Base-by-base conservation (phyloP, 2,113 vertebrate genomes). In the Panurus biarmicus region DNA sequence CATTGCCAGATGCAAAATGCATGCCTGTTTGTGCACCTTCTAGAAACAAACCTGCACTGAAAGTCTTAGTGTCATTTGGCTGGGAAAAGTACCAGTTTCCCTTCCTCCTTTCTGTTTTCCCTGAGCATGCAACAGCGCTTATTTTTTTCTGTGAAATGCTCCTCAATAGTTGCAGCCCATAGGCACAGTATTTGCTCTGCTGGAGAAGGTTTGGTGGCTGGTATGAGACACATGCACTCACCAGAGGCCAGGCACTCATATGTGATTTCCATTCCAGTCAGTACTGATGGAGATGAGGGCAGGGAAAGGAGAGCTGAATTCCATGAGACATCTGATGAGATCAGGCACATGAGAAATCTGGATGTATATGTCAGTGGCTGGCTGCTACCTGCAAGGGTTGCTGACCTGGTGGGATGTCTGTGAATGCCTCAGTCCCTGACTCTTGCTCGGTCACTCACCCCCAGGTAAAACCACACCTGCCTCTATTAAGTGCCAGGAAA, bases 311-410 rank as follows among this genome's bases (percentile, higher is more conserved):
- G 23, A 64, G 25, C 15, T 71, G 62, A 73, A 92, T 81, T 70
- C 64, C 17, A 20, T 45, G 24, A 86, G 72, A 44, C 2, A 26
- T 35, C 29, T 44, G 48, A 72, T 51, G 44, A 22, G 21, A 51
- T 48, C 54, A 47, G 50, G 60, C 31, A 40, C 19, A 33, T 20
- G 53, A 77, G 42, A 80, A 73, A 73, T 45, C 16, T 70, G 51
- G 13, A 40, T 7, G 1, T 10, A 0, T 9, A 20, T 11, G 5
- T 15, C 15, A n/a, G n/a, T 53, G 54, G 12, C n/a, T 80, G 80
- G 31, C n/a, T 81, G 84, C 69, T 36, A 11, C 25, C 25, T 1
- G 0, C 29, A 50, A 42, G 18, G 50, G 18, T 86, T 57, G 35
- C 35, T 44, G 44, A 60, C 14, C 23, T 5, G 2, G 24, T 28